A percentile compares a stretch with the other conserved stretches of the same genome.
Evolutionary conservation across 2,113 vertebrate species (phyloP).

Genomic region (Mustela nigripes): DNA sequence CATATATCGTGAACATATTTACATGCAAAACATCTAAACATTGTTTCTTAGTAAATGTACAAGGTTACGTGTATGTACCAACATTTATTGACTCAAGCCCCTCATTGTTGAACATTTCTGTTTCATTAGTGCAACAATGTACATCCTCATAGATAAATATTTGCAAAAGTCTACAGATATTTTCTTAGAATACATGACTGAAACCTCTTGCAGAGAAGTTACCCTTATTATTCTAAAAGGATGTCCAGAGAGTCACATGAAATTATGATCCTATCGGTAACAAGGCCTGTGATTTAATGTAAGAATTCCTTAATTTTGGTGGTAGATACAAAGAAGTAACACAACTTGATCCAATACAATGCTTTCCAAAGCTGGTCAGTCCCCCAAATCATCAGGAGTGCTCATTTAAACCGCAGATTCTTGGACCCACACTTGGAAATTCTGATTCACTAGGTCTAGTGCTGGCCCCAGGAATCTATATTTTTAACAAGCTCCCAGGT

Average conservation of each 20-base stretch:
- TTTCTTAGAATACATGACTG: not conserved
- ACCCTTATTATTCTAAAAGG: not conserved
- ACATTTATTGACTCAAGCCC: not conserved
- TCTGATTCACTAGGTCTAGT: slow-evolving; percentile 23
- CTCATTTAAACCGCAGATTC: slow-evolving; percentile 25
- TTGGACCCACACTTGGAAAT: slow-evolving; percentile 50
- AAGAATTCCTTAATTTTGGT: not conserved
- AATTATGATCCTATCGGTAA: not conserved
- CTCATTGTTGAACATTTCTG: not conserved
- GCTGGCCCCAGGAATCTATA: slow-evolving; percentile 21
- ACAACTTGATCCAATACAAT: not conserved
- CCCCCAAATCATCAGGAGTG: not conserved
- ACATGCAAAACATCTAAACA: not conserved
- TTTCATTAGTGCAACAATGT: not conserved
- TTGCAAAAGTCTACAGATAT: not conserved
- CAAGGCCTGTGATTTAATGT: not conserved
- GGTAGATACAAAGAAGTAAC: not conserved
- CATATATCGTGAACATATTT: not conserved
- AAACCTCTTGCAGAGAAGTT: not conserved
- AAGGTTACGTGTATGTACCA: not conserved
- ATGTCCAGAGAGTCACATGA: not conserved
- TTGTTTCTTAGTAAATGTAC: slow-evolving; percentile 22
- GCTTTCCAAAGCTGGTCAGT: not conserved
- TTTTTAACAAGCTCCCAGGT: slow-evolving; percentile 44
- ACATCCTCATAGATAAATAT: not conserved